Conservation (phyloP, 2,113 vertebrate species). For the Ascaphus truei region DNA sequence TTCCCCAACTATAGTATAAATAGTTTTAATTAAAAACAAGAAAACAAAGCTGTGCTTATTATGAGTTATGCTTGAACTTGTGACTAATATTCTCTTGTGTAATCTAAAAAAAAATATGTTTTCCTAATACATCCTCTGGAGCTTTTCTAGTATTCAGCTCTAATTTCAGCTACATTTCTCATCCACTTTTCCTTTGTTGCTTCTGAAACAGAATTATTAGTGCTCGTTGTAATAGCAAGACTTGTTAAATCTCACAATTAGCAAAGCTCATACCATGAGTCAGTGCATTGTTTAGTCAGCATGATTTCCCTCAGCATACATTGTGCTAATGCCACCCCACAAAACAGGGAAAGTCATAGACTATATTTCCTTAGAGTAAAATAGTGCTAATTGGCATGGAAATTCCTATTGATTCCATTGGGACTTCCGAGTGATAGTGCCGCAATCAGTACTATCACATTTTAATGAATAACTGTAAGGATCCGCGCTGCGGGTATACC, state of each 20-base stretch:
- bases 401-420: too few relatives aligned
- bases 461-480: too few relatives aligned
- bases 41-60: not conserved
- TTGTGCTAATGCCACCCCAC: constrained; percentile 9
- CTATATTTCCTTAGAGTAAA: too few relatives aligned
- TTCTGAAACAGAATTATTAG: constrained; percentile 6
- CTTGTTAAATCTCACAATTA: constrained; percentile 12
- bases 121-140: not conserved
- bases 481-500: too few relatives aligned
- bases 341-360: not conserved
- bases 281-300: constrained; percentile 20
- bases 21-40: too few relatives aligned
- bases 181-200: constrained; percentile 15
- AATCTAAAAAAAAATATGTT: not conserved
- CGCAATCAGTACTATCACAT: too few relatives aligned
- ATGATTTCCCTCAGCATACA: constrained; percentile 27
- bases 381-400: too few relatives aligned
- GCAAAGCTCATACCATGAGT: constrained; percentile 18
- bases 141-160: not conserved
- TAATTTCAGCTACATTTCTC: constrained; percentile 17
- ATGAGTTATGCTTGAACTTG: constrained; percentile 1
- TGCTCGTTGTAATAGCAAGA: constrained; percentile 11
- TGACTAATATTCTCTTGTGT: constrained; percentile 22
- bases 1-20: too few relatives aligned
- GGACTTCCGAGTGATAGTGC: too few relatives aligned